Base-by-base conservation (phyloP, 2,888 invertebrate genomes). In the Sinelater perroti region DNA sequence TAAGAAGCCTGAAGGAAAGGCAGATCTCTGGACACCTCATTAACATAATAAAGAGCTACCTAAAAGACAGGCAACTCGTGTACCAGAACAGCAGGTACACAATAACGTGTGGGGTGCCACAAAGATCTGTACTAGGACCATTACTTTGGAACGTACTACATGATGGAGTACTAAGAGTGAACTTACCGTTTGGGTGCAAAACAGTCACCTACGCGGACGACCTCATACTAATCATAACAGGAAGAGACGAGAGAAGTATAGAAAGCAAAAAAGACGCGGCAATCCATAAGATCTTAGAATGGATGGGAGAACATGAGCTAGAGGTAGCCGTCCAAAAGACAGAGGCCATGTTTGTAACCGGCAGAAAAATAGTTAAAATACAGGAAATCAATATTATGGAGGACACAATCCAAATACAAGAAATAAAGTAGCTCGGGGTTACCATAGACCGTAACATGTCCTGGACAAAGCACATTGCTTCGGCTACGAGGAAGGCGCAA, bases 61-160 rank as follows among this genome's bases (percentile, higher is more conserved):
- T n/a, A n/a, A n/a, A n/a, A n/a, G n/a, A n/a, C n/a, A n/a, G n/a
- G n/a, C n/a, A n/a, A n/a, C n/a, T n/a, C n/a, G n/a, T n/a, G n/a
- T n/a, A n/a, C n/a, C n/a, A n/a, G n/a, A n/a, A n/a, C n/a, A n/a
- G n/a, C n/a, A n/a, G n/a, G n/a, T n/a, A n/a, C n/a, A n/a, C n/a
- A n/a, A n/a, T 5, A 30, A 30, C 30, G 11, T 3, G 36, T 5
- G 52, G 52, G 3, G 42, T 52, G 4, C 42, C 52, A 31, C 52
- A 52, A 31, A 31, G 31, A 6, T 52, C 31, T 10, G 42, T 52
- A 3, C 31, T 52, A 1, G 52, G 52, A n/a, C 52, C 52, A 5
- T 3, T 14, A 6, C 52, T 42, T 20, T 52, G 52, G 42, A 42
- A 52, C 21, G n/a, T 52, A 8, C 31, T 31, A 11, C 44, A 52